Evolutionary conservation across 2,888 invertebrate genomes (phyloP), one percentile per base, ranked within the genome.

Genomic region (Bhutanitis thaidina): DNA sequence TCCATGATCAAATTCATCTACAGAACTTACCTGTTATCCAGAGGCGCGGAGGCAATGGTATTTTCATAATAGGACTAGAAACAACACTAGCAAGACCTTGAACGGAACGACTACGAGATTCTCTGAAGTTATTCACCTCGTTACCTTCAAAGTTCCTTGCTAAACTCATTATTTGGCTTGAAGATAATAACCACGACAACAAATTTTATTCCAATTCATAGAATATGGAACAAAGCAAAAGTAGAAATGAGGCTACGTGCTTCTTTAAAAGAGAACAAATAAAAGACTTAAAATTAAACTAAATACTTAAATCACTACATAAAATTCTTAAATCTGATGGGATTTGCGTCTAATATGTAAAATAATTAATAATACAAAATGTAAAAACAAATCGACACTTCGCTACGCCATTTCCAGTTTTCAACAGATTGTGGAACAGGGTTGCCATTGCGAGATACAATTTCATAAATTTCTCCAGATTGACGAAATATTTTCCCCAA

Each of bases 1-100:
- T 27, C 4, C 32, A 8, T 12, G 5, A 32, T 12, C 12, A 32
- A 5, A 58, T 62, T 58, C 53, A n/a, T n/a, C n/a, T n/a, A n/a
- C n/a, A n/a, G n/a, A n/a, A n/a, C 65, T 75, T 67, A 87, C 90
- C 90, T 77, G 88, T 86, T 54, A 86, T 81, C 85, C 86, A 88
- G 62, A 84, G 71, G 67, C 85, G 80, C 62, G 90, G 90, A 57
- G 90, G 90, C 65, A 89, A 75, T 67, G 90, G 90, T 77, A 90
- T 86, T 77, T 86, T 89, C 74, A 87, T 76, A 43, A 78, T 69
- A 62, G 85, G 71, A 68, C 77, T 84, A 54, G 74, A 72, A 62
- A 77, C 57, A 59, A 71, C 69, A 62, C 70, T 71, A 30, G 77
- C 65, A 51, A 86, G 75, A 67, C 82, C 86, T 80, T 89, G 88